Evolutionary conservation across 2,797 vertebrate genomes (phyloP), one percentile per base, ranked within the genome.

Genomic region (Myoxocephalus aenaeus): DNA sequence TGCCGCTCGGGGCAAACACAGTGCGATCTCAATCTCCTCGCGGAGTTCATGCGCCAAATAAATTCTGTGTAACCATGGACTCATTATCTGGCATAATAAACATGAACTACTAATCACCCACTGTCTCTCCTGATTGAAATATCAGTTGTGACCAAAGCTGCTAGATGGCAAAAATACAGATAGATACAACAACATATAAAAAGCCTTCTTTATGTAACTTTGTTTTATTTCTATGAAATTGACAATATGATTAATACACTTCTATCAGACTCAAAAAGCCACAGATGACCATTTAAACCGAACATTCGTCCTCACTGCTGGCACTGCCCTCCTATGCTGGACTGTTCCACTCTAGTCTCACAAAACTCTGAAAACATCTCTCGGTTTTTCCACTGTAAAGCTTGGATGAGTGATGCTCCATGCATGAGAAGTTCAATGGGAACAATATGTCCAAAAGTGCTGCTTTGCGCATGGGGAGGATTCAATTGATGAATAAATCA

Each of bases 401-500:
- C 78, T 62, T 64, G 65, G 42, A 89, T 89, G 90, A 94, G 76
- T 87, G 81, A 94, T 89, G 88, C 38, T 61, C 64, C 70, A 42
- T 56, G 85, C 83, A 85, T 85, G 81, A 88, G 51, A 54, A 79
- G 74, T 84, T 90, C 79, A 90, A 90, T 87, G 73, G 81, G 86
- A 91, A 92, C 86, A 87, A 80, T 87, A 81, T 89, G 87, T 84
- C 76, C 66, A 71, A 68, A 46, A 58, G 64, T 34, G 73, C 83
- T 48, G 77, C 32, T 85, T 86, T 79, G 86, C 86, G 76, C 86
- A 81, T 54, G 68, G 81, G 70, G 70, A 62, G 66, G 69, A 87
- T 86, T 81, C 67, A 80, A 81, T 73, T 70, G 80, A 84, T 81
- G 56, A 88, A 91, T 89, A 88, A 92, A 90, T 90, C 84, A 90